A percentile compares a stretch with the other conserved stretches of the same genome.
phyloP scores from a whole-genome alignment of 2,797 vertebrate species.

The Xiphorhynchus erythropygius region DNA sequence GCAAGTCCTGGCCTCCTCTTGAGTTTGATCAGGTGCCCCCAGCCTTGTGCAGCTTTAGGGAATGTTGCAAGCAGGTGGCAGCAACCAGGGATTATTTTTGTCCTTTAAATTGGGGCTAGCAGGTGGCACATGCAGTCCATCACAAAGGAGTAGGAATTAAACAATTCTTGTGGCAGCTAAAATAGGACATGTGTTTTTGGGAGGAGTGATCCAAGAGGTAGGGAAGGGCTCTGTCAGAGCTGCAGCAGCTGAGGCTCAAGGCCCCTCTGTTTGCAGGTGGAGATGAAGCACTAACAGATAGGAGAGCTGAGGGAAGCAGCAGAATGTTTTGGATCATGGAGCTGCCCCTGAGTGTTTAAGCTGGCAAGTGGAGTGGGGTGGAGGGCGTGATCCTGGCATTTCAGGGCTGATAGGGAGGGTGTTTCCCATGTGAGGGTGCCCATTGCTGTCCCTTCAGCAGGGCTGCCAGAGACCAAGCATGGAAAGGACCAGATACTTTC shows the following conservation, averaged over 20 bases:
- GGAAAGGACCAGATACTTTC: neutral
- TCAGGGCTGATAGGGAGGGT: neutral
- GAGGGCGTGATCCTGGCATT: neutral
- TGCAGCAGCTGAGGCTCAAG: neutral
- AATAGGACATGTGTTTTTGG: neutral
- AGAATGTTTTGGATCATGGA: neutral
- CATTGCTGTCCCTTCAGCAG: neutral
- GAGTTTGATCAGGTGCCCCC: fast-evolving
- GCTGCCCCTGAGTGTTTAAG: neutral
- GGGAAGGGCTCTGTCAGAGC: neutral
- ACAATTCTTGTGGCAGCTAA: neutral
- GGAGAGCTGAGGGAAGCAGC: neutral
- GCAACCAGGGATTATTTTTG: neutral
- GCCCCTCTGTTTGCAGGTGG: neutral
- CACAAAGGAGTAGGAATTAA: neutral
- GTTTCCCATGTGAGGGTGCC: neutral
- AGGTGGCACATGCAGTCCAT: neutral
- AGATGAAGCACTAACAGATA: neutral
- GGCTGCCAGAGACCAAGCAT: fast-evolving
- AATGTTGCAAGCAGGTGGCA: fast-evolving
- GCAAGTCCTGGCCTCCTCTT: neutral
- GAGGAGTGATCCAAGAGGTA: neutral
- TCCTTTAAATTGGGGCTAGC: neutral
- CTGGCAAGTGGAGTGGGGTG: neutral
- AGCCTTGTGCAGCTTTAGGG: fast-evolving